Percentiles rank a stretch among this genome's conserved stretches.
Conservation (phyloP, 2,797 vertebrate genomes). For the Meda fulgida region DNA sequence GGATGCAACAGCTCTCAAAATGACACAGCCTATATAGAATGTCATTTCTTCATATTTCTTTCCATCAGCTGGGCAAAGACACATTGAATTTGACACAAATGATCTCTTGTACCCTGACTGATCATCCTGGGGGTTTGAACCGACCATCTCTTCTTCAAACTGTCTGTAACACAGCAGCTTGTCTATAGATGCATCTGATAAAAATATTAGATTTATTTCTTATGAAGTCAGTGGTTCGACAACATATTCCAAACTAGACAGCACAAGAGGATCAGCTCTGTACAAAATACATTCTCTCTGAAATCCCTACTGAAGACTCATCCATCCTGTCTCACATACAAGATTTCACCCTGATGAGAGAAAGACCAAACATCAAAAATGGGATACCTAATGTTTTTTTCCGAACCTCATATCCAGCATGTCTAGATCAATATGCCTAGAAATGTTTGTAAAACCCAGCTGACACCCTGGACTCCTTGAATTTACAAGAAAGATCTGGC, state of each 20-base stretch:
- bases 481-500: constrained; percentile 62
- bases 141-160: constrained; percentile 48
- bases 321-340: constrained; percentile 17
- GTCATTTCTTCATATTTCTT: constrained; percentile 23
- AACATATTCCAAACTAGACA: constrained; percentile 22
- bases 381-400: constrained; percentile 35
- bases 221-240: constrained; percentile 30
- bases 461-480: constrained; percentile 60
- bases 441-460: constrained; percentile 63
- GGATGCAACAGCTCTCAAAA: constrained; percentile 35
- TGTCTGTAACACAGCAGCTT: constrained; percentile 44
- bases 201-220: constrained; percentile 37
- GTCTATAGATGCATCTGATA: constrained; percentile 34
- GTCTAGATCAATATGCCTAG: constrained; percentile 67
- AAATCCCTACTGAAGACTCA: constrained; percentile 28
- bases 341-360: constrained; percentile 53
- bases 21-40: neutral
- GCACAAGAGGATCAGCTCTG: neutral
- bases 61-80: constrained; percentile 38
- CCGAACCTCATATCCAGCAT: constrained; percentile 40
- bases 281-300: constrained; percentile 3
- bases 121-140: constrained; percentile 53
- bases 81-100: constrained; percentile 40
- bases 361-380: constrained; percentile 53
- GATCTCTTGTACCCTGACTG: constrained; percentile 48